phyloP scores from a whole-genome alignment of 2,797 vertebrate species.

The Amniataba percoides region DNA sequence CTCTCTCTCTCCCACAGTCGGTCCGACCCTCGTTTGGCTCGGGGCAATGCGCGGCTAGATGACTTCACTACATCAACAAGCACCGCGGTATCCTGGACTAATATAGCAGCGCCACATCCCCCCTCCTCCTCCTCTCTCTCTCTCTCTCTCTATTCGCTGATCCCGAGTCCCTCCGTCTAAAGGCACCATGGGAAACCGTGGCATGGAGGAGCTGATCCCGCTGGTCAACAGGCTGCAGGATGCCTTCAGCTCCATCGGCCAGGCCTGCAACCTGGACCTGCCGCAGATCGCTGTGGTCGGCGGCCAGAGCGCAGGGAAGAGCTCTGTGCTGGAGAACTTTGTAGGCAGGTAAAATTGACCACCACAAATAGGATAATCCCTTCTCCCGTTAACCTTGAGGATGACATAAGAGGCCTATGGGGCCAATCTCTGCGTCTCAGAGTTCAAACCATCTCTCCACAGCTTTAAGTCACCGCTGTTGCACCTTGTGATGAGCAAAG shows the following conservation, averaged over 20 bases:
- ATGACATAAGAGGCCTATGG: constrained; percentile 77
- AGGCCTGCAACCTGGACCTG: constrained; percentile 93
- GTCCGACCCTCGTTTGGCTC: constrained; percentile 78
- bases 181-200: constrained; percentile 87
- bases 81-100: constrained; percentile 81
- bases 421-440: constrained; percentile 46
- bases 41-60: constrained; percentile 80
- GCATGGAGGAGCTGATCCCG: constrained; percentile 96
- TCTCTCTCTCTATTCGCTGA: constrained; percentile 66
- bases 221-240: constrained; percentile 96
- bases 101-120: constrained; percentile 75
- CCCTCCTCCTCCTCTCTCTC: constrained; percentile 20
- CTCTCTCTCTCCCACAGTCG: constrained; percentile 59
- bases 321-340: constrained; percentile 97
- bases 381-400: constrained; percentile 70
- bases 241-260: constrained; percentile 93
- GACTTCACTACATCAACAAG: constrained; percentile 82
- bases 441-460: constrained; percentile 65
- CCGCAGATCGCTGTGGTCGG: constrained; percentile 97
- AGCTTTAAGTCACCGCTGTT: constrained; percentile 37
- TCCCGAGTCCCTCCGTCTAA: constrained; percentile 70
- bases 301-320: constrained; percentile 96
- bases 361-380: constrained; percentile 80
- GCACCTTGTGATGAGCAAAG: constrained; percentile 17
- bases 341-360: constrained; percentile 91